Percentiles rank a stretch among this genome's conserved stretches.
These are phyloP conservation scores for Polylopha cassiicola DNA, from an alignment of 2,888 invertebrate species.

Conservation along the genomic window DNA sequence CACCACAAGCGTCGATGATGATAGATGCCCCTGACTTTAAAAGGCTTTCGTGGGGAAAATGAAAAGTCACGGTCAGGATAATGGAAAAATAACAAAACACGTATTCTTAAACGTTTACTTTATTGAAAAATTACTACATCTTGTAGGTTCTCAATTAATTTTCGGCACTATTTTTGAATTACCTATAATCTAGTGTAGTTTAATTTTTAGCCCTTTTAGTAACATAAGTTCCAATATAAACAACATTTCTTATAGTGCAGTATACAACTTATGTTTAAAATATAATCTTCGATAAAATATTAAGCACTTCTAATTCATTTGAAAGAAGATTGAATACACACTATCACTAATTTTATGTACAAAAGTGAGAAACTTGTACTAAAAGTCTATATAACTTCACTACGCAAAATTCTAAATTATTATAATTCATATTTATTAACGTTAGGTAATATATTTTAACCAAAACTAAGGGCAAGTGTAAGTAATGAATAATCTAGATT, in stretches of 20 bases:
- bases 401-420: neutral
- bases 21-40: too few species aligned
- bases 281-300: slow-evolving; percentile 46
- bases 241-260: slow-evolving; percentile 1
- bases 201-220: too few species aligned
- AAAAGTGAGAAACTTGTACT: slow-evolving; percentile 6
- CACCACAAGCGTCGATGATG: too few species aligned
- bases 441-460: too few species aligned
- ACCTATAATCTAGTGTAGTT: too few species aligned
- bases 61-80: too few species aligned
- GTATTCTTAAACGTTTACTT: slow-evolving; percentile 47
- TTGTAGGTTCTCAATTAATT: slow-evolving; percentile 26
- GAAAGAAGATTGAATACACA: slow-evolving; percentile 9
- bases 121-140: slow-evolving; percentile 61
- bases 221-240: neutral
- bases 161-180: slow-evolving; percentile 11
- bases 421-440: neutral
- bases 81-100: slow-evolving; percentile 28
- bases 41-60: too few species aligned
- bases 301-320: slow-evolving; percentile 42
- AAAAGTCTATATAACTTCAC: slow-evolving; percentile 7
- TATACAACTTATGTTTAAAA: slow-evolving; percentile 63
- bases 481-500: too few species aligned
- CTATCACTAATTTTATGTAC: slow-evolving; percentile 12
- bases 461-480: too few species aligned